phyloP scores from a whole-genome alignment of 2,113 vertebrate genomes.

The Pandion haliaetus region DNA sequence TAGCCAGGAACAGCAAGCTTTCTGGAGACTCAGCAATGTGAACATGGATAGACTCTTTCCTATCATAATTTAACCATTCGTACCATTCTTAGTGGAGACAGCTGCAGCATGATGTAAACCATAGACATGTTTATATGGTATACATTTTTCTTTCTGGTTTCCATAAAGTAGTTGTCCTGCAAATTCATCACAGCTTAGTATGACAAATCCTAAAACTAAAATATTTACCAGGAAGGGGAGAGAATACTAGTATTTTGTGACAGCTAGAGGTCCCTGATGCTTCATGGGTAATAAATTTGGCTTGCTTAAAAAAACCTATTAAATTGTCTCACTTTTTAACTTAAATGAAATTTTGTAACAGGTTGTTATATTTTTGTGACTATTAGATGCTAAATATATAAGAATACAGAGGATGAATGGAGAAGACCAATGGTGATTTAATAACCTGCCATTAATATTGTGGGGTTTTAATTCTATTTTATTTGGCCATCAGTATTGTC shows the following conservation, averaged over 20 bases:
- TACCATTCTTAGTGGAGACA: not conserved
- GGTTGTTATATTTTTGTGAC: not conserved
- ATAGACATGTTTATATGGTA: not conserved
- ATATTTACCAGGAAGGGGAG: not conserved
- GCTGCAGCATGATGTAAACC: not conserved
- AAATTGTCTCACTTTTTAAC: not conserved
- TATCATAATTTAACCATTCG: not conserved
- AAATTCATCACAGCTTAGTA: not conserved
- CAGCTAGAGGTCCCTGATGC: not conserved
- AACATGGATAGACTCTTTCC: not conserved
- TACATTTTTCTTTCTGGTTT: not conserved
- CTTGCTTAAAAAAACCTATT: not conserved
- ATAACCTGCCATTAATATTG: not conserved
- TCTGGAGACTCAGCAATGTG: not conserved
- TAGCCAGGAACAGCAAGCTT: not conserved
- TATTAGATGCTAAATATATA: not conserved
- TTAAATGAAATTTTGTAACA: not conserved
- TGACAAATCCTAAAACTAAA: not conserved
- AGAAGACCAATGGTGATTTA: not conserved
- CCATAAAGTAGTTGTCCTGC: not conserved
- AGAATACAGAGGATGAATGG: not conserved
- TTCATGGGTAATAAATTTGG: not conserved
- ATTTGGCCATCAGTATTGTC: not conserved
- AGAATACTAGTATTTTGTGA: not conserved
- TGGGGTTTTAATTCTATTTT: not conserved